Percentiles rank a stretch among this genome's conserved stretches.
These are phyloP conservation scores for Dipus sagitta DNA, from an alignment of 2,797 vertebrate genomes.

Conservation along the genomic window DNA sequence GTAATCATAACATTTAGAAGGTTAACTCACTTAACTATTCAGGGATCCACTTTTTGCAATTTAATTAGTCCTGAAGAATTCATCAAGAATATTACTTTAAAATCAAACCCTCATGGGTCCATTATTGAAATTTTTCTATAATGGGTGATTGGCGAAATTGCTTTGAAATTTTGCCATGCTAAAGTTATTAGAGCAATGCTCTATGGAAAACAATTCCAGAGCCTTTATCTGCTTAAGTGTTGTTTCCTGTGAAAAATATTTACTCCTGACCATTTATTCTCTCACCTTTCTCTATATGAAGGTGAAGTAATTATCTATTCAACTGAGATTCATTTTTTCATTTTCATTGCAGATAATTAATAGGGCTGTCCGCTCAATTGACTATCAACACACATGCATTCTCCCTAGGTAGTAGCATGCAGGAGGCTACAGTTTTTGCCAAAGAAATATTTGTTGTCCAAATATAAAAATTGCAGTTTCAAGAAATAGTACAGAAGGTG, in stretches of 20 bases:
- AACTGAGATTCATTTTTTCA: background rate
- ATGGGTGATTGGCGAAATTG: background rate
- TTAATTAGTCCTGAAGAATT: conserved; percentile 67
- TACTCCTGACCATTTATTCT: conserved; percentile 22
- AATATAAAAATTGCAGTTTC: conserved; percentile 32
- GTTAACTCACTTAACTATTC: conserved; percentile 28
- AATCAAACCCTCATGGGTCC: conserved; percentile 52
- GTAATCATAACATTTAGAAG: background rate
- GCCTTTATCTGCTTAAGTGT: conserved; percentile 39
- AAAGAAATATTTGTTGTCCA: conserved; percentile 57
- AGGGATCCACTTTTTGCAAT: conserved; percentile 35
- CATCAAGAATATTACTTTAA: conserved; percentile 65
- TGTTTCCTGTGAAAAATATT: conserved; percentile 56
- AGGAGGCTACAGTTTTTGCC: conserved; percentile 1
- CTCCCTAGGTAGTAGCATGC: conserved; percentile 22
- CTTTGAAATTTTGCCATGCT: conserved; percentile 56
- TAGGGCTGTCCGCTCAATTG: conserved; percentile 49
- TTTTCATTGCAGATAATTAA: conserved; percentile 66
- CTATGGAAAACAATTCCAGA: background rate
- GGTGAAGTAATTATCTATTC: conserved; percentile 25
- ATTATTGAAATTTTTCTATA: conserved; percentile 32
- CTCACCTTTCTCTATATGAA: conserved; percentile 28
- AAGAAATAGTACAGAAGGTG: conserved; percentile 42
- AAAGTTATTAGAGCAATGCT: conserved; percentile 17
- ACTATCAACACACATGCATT: conserved; percentile 21